These are phyloP conservation scores for Pissodes strobi DNA, from an alignment of 1,140 invertebrate genomes.

Conservation along the genomic window DNA sequence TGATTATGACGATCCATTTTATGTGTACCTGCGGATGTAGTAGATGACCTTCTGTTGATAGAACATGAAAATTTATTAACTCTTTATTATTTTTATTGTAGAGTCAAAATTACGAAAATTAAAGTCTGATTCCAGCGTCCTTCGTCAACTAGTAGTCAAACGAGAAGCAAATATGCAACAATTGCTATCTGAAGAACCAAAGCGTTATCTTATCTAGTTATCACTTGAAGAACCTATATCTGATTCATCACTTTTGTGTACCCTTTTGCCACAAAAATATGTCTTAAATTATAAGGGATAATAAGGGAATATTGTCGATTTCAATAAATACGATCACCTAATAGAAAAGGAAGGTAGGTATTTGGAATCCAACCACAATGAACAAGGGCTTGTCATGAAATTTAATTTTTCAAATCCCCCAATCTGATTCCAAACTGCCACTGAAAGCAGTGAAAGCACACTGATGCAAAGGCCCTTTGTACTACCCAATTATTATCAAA, in stretches of 20 bases:
- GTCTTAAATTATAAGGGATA: slow-evolving; percentile 56
- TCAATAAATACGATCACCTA: slow-evolving; percentile 59
- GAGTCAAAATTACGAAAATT: slow-evolving; percentile 58
- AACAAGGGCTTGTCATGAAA: too few species aligned
- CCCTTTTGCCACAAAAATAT: slow-evolving; percentile 56
- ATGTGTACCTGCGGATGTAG: too few species aligned
- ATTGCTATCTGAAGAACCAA: slow-evolving; percentile 45
- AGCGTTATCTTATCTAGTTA: neutral
- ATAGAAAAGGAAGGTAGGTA: slow-evolving; percentile 28
- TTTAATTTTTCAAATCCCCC: too few species aligned
- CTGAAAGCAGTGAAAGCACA: too few species aligned
- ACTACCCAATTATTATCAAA: too few species aligned
- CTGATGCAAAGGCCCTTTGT: too few species aligned
- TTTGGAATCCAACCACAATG: too few species aligned
- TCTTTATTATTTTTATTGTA: too few species aligned
- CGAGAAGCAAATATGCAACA: slow-evolving; percentile 57
- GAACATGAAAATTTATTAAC: too few species aligned
- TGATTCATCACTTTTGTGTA: slow-evolving; percentile 53
- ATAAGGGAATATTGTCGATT: slow-evolving; percentile 58
- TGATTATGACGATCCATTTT: too few species aligned
- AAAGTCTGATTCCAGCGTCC: slow-evolving; percentile 55
- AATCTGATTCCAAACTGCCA: too few species aligned
- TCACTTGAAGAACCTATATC: slow-evolving; percentile 54
- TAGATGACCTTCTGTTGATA: too few species aligned
- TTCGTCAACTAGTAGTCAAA: slow-evolving; percentile 58